Conservation (phyloP, 2,113 vertebrate species). For the Trogon surrucura region DNA sequence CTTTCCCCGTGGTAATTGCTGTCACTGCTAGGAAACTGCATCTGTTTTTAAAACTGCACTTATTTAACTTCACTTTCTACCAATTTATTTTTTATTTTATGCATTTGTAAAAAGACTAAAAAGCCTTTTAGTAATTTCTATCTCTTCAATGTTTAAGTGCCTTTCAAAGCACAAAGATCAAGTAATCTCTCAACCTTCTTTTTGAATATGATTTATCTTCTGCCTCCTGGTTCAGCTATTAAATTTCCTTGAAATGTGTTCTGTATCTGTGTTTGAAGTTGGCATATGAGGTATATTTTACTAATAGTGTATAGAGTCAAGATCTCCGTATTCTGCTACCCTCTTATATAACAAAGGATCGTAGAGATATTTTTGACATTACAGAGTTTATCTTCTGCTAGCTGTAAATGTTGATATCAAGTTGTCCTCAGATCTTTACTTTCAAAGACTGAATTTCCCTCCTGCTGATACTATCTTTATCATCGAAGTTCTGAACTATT, state of each 20-base stretch:
- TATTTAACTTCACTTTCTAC: neutral
- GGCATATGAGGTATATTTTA: neutral
- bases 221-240: neutral
- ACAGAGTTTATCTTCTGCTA: neutral
- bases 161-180: neutral
- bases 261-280: neutral
- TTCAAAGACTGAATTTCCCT: slow-evolving; percentile 13
- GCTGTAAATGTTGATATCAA: neutral
- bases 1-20: neutral
- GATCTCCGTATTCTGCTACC: neutral
- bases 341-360: neutral
- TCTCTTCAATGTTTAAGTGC: neutral
- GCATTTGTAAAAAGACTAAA: neutral
- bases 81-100: neutral
- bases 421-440: neutral
- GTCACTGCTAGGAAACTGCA: neutral
- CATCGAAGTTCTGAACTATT: neutral
- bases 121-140: neutral
- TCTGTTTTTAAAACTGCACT: neutral
- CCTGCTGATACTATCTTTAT: neutral
- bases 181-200: neutral
- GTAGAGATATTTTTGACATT: neutral
- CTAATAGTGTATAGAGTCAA: neutral
- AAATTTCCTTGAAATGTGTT: neutral
- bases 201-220: neutral